Conservation (phyloP, 2,797 vertebrate species). For the Atherinosoma microstoma region DNA sequence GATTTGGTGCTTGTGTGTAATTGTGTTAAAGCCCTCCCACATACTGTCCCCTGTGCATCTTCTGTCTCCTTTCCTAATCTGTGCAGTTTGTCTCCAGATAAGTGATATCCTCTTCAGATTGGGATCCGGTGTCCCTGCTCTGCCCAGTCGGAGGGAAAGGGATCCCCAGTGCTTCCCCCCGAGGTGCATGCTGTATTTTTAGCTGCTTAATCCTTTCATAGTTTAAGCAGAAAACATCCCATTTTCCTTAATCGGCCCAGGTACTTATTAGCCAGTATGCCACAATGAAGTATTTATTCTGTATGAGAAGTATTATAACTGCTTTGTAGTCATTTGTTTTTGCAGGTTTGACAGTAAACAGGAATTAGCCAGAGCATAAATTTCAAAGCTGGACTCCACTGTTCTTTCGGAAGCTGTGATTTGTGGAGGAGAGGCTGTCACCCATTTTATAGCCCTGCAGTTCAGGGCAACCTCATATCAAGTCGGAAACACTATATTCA, state of each 20-base stretch:
- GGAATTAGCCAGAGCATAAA: constrained; percentile 22
- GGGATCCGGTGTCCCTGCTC: constrained; percentile 75
- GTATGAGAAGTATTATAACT: neutral
- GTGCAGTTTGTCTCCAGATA: constrained; percentile 85
- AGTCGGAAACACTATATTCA: constrained; percentile 27
- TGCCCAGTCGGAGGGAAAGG: constrained; percentile 68
- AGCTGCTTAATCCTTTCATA: constrained; percentile 80
- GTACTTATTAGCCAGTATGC: constrained; percentile 39
- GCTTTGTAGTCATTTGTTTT: constrained; percentile 1
- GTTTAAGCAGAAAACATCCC: constrained; percentile 47
- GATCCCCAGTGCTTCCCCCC: constrained; percentile 64
- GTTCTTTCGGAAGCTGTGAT: constrained; percentile 51
- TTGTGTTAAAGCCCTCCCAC: constrained; percentile 85
- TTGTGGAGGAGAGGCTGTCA: constrained; percentile 39
- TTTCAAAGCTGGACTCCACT: constrained; percentile 28
- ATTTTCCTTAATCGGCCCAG: constrained; percentile 66
- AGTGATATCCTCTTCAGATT: constrained; percentile 83
- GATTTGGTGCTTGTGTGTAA: constrained; percentile 83
- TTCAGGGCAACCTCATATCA: constrained; percentile 38
- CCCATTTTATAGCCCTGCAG: constrained; percentile 51
- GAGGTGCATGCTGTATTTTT: constrained; percentile 77
- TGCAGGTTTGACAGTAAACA: constrained; percentile 18
- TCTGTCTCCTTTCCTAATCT: constrained; percentile 87
- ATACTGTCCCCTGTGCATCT: constrained; percentile 79
- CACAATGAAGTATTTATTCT: constrained; percentile 12